Base-by-base conservation (phyloP, 2,888 invertebrate species). In the Sclerodermus sp. region DNA sequence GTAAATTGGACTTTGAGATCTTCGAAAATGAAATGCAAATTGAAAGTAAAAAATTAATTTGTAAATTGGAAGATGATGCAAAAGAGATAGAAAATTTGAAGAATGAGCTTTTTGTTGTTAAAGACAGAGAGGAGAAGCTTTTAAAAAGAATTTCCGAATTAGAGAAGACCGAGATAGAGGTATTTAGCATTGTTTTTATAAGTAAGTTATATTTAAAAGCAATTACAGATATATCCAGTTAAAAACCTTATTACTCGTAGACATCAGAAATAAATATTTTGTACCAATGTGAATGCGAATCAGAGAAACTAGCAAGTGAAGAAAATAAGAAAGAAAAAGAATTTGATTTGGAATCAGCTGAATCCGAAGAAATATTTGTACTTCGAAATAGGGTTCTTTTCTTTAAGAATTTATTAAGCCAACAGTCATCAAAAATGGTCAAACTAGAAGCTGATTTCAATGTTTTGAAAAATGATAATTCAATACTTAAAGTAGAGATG, bases 381-480 rank as follows among this genome's bases (percentile, higher is more conserved):
- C 45, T 71, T 10, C 59, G 55, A 8, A 50, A 60, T 23, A 62
- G 62, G 46, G 58, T 70, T 44, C 48, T 51, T 38, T 66, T 68
- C 4, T 54, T 72, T 17, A 69, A 70, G 50, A 57, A 41, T 34
- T 56, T 71, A 47, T 30, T 73, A 9, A 62, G 63, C 37, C 64
- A 69, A 41, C 69, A 67, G 57, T 72, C 69, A 1, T 61, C 68
- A 16, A 50, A 55, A 10, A 53, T 70, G 59, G 68, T 62, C 2
- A 64, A 67, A 45, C 44, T 74, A 5, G 60, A 72, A 60, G 67
- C 67, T 2, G 68, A 74, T 60, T 65, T 70, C 49, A 63, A 71
- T 62, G 53, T 72, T 2, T 51, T 72, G 13, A 68, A 70, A 76
- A 74, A 74, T 43, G 66, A 71, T 34, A 68, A 71, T 52, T 53